Conservation (phyloP, 53 echinoderm and acorn worm genomes). For the Glandiceps talaboti region DNA sequence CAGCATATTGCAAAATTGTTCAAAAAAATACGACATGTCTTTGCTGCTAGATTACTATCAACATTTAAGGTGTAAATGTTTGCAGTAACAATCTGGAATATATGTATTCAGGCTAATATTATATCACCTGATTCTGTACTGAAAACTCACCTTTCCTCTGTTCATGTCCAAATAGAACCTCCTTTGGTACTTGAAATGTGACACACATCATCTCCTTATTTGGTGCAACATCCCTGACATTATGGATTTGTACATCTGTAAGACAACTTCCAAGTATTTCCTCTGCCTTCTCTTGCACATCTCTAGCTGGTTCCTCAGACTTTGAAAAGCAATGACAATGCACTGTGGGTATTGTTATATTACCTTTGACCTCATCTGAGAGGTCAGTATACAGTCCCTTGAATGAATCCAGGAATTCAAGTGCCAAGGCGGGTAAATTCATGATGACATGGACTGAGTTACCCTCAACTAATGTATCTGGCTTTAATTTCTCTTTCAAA, state of each 20-base stretch:
- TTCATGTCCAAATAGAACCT: too few relatives aligned
- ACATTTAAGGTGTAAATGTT: too few relatives aligned
- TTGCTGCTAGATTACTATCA: too few relatives aligned
- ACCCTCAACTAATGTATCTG: not conserved
- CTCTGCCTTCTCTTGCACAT: slow-evolving; percentile 42
- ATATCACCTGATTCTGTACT: too few relatives aligned
- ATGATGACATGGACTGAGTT: slow-evolving; percentile 44
- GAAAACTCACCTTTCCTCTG: too few relatives aligned
- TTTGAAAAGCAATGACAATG: slow-evolving; percentile 91
- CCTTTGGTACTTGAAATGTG: slow-evolving; percentile 45
- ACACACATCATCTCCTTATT: slow-evolving; percentile 99
- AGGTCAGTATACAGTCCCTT: slow-evolving; percentile 26
- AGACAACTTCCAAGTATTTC: slow-evolving; percentile 22
- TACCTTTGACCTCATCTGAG: slow-evolving; percentile 17
- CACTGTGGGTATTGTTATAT: slow-evolving; percentile 35
- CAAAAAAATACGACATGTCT: too few relatives aligned
- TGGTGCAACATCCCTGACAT: slow-evolving; percentile 90
- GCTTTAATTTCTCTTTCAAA: not conserved
- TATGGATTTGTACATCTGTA: slow-evolving; percentile 30
- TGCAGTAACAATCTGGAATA: too few relatives aligned
- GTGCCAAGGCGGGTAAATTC: slow-evolving; percentile 81
- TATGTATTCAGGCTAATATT: too few relatives aligned
- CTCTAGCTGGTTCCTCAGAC: slow-evolving; percentile 31
- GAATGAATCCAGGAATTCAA: slow-evolving; percentile 81
- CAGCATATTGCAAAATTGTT: too few relatives aligned